phyloP scores from a whole-genome alignment of 2,888 invertebrate species.

The Boloria euphrosyne region DNA sequence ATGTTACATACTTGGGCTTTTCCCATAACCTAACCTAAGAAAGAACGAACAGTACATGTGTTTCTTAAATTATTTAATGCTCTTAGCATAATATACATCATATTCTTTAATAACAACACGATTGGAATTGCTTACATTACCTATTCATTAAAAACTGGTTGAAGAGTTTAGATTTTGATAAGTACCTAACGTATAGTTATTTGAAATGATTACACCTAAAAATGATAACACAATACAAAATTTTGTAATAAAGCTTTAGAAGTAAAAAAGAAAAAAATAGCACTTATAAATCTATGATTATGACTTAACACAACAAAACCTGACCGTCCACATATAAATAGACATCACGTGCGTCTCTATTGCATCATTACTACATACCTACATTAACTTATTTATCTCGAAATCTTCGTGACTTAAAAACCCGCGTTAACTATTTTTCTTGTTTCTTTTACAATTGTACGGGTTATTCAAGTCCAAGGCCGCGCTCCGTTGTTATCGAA shows the following conservation, averaged over 20 bases:
- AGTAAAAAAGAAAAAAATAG: background rate
- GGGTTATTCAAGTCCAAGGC: constrained; percentile 40
- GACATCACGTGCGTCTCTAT: background rate
- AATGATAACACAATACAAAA: background rate
- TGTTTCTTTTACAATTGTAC: constrained; percentile 28
- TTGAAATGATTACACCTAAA: background rate
- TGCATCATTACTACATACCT: constrained; percentile 5
- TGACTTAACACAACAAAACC: background rate
- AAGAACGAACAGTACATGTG: too few relatives aligned
- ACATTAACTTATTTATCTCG: constrained; percentile 19
- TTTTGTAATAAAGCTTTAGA: background rate
- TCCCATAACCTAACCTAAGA: too few relatives aligned
- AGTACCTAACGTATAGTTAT: too few relatives aligned
- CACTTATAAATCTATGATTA: too few relatives aligned
- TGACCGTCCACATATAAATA: background rate
- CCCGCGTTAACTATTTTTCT: constrained; percentile 23
- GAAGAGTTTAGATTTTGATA: too few relatives aligned
- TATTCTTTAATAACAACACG: too few relatives aligned
- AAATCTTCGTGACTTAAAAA: constrained; percentile 24
- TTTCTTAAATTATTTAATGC: too few relatives aligned
- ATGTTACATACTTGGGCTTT: too few relatives aligned
- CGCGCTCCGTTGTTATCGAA: constrained; percentile 31
- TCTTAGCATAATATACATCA: too few relatives aligned
- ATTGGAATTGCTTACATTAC: too few relatives aligned
- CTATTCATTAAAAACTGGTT: too few relatives aligned